Base-by-base conservation (phyloP, 2,888 invertebrate species). In the Leucophora obtusa region DNA sequence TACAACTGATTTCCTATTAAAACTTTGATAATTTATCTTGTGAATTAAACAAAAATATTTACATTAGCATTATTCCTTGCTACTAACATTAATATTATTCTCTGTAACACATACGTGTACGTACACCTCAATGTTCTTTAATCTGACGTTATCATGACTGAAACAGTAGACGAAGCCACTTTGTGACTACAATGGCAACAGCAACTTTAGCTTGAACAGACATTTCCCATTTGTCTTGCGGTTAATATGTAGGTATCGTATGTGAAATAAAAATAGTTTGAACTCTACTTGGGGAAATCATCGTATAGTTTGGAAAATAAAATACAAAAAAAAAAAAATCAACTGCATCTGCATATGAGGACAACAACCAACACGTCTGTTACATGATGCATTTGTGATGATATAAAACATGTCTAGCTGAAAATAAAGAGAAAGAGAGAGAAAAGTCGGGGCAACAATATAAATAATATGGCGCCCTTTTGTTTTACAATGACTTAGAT, bases 141-240 rank as follows among this genome's bases (percentile, higher is more conserved):
- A 53, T 15, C 15, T 63, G 47, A 21, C 62, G 17, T 69, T 75
- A 69, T 76, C 69, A 51, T 18, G 21, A 6, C 50, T 38, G 21
- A 58, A 62, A 70, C 70, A 70, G 4, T 35, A 69, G 62, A 58
- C 56, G 56, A 21, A 66, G 54, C 53, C 51, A 60, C 58, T 69
- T 65, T 59, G 18, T 33, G 51, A 51, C 28, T 54, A 47, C 73
- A 74, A 73, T 63, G 24, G 65, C 75, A 75, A 66, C 59, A 56
- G 58, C 24, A 51, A 66, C 53, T 35, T 24, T 43, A 43, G 53
- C 66, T 75, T 75, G 10, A 71, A 47, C 68, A 63, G 68, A 63
- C 75, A 54, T 58, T 47, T 54, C 43, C 14, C 71, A 80, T 75
- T 80, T 80, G 53, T 75, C 71, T 58, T 80, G 65, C n/a, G 71